These are phyloP conservation scores for Acanthosepion lycidas DNA, from an alignment of 2,888 invertebrate species.

Conservation along the genomic window DNA sequence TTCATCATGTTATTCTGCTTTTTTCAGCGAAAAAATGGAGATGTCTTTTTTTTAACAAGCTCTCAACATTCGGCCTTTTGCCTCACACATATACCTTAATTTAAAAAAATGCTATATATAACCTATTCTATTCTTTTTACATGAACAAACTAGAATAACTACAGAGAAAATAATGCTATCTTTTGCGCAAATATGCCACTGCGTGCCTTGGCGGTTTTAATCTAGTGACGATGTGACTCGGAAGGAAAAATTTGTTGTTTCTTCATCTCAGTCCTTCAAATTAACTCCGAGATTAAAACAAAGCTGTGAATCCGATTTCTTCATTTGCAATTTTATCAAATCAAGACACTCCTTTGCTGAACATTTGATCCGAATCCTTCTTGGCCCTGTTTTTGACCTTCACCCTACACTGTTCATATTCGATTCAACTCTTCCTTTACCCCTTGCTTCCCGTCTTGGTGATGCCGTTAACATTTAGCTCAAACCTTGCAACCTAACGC, in stretches of 20 bases:
- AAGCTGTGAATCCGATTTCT: background rate
- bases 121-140: too few species aligned
- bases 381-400: background rate
- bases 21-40: too few species aligned
- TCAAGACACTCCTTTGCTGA: background rate
- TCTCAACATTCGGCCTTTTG: too few species aligned
- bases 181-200: too few species aligned
- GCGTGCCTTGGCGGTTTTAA: too few species aligned
- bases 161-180: too few species aligned
- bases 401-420: background rate
- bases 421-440: background rate
- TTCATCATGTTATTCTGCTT: too few species aligned
- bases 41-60: too few species aligned
- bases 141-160: too few species aligned
- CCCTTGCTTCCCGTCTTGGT: background rate
- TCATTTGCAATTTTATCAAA: background rate
- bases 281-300: conserved; percentile 3
- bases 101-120: too few species aligned
- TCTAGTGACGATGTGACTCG: too few species aligned
- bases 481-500: background rate
- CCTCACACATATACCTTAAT: too few species aligned
- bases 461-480: background rate
- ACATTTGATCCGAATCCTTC: background rate
- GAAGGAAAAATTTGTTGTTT: background rate
- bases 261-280: background rate